A percentile compares a stretch with the other conserved stretches of the same genome.
phyloP scores from a whole-genome alignment of 2,797 vertebrate species.

The Acrossocheilus fasciatus region DNA sequence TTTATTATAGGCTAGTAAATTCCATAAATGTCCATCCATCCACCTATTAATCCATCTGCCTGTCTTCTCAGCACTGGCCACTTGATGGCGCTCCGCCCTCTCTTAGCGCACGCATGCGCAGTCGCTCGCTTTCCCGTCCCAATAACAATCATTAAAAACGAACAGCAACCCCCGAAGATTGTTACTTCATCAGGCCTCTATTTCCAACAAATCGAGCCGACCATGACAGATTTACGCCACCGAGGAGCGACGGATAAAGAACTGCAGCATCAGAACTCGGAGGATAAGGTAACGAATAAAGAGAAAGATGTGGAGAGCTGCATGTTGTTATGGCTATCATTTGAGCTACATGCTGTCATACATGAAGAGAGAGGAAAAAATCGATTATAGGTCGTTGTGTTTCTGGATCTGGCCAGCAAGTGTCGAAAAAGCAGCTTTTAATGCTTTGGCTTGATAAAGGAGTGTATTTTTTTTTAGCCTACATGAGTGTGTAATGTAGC shows the following conservation, averaged over 20 bases:
- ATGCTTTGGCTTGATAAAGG: not conserved
- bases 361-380: not conserved
- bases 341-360: constrained; percentile 34
- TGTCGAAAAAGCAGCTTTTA: not conserved
- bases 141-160: constrained; percentile 46
- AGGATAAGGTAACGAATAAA: constrained; percentile 77
- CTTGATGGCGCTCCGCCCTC: not conserved
- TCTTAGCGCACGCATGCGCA: constrained; percentile 19
- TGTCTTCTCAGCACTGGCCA: not conserved
- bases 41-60: not conserved
- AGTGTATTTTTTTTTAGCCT: not conserved
- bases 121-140: constrained; percentile 5
- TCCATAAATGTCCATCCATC: not conserved
- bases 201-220: constrained; percentile 31
- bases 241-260: constrained; percentile 74
- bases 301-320: not conserved
- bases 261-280: constrained; percentile 71
- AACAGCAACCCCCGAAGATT: constrained; percentile 20
- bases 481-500: not conserved
- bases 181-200: not conserved
- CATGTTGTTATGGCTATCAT: constrained; percentile 17
- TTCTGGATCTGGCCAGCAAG: not conserved
- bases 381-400: not conserved
- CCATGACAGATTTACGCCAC: constrained; percentile 81
- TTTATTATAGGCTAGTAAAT: too few relatives aligned